Conservation (phyloP, 2,888 invertebrate genomes). For the Eristalis pertinax region DNA sequence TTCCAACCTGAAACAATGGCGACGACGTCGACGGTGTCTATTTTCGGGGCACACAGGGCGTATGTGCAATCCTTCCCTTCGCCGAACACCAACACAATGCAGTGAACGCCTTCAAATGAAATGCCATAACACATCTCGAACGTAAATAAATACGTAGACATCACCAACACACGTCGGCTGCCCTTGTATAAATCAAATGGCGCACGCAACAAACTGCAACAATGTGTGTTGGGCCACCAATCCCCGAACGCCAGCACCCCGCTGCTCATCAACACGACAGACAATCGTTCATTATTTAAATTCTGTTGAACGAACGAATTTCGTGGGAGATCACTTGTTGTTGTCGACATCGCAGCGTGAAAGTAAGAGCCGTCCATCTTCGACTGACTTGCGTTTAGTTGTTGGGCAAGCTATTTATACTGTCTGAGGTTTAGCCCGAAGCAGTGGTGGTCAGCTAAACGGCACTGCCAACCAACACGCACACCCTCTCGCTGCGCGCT, state of each 20-base stretch:
- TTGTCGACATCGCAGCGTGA: conserved; percentile 58
- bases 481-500: neutral
- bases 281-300: conserved; percentile 54
- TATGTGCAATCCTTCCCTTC: conserved; percentile 56
- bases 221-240: conserved; percentile 15
- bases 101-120: conserved; percentile 34
- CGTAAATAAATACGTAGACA: conserved; percentile 30
- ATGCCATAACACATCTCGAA: conserved; percentile 38
- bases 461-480: conserved; percentile 56
- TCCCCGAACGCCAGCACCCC: neutral
- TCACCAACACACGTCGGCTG: conserved; percentile 13
- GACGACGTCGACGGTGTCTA: conserved; percentile 1
- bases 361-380: conserved; percentile 58
- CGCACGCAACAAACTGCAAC: conserved; percentile 67
- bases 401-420: conserved; percentile 38
- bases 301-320: conserved; percentile 28
- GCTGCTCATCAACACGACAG: neutral
- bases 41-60: conserved; percentile 56
- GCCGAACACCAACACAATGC: conserved; percentile 8
- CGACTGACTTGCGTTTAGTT: neutral
- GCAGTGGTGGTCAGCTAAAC: conserved; percentile 59
- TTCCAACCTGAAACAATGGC: neutral
- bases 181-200: conserved; percentile 68
- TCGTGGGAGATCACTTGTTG: conserved; percentile 60
- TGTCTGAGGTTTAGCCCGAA: conserved; percentile 15